phyloP scores from a whole-genome alignment of 1,140 invertebrate genomes.

The Drosophila pruinosa region DNA sequence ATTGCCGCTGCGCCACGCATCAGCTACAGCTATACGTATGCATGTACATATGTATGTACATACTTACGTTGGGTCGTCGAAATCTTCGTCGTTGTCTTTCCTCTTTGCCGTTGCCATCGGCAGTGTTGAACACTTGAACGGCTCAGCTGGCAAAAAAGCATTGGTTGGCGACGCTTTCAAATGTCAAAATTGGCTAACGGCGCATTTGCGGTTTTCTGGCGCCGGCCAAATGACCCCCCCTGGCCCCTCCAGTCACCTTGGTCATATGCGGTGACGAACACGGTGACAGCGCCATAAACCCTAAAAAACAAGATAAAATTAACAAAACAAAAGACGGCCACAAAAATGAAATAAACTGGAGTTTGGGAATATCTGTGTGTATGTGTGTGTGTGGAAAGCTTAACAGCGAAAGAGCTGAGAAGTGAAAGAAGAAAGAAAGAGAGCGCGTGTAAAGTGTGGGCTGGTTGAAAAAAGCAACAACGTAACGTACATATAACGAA shows the following conservation, averaged over 20 bases:
- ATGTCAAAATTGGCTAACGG: conserved; percentile 61
- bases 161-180: conserved; percentile 40
- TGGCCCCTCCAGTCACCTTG: not conserved
- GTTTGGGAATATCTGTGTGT: not conserved
- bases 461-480: conserved; percentile 16
- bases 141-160: not conserved
- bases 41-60: too few species aligned
- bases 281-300: conserved; percentile 27
- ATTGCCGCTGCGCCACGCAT: conserved; percentile 2
- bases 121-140: conserved; percentile 6
- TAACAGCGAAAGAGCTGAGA: conserved; percentile 1
- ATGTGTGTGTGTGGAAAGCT: conserved; percentile 8
- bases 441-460: conserved; percentile 43
- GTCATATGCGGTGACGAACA: conserved; percentile 7
- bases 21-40: too few species aligned
- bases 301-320: conserved; percentile 55
- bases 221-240: conserved; percentile 41
- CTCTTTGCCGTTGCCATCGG: not conserved
- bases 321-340: conserved; percentile 64
- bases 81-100: not conserved
- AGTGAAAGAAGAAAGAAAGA: conserved; percentile 32
- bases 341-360: conserved; percentile 41
- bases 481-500: conserved; percentile 15
- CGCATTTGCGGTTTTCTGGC: conserved; percentile 39
- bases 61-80: too few species aligned